Conservation (phyloP, 2,113 vertebrate species). For the Shinisaurus crocodilurus region DNA sequence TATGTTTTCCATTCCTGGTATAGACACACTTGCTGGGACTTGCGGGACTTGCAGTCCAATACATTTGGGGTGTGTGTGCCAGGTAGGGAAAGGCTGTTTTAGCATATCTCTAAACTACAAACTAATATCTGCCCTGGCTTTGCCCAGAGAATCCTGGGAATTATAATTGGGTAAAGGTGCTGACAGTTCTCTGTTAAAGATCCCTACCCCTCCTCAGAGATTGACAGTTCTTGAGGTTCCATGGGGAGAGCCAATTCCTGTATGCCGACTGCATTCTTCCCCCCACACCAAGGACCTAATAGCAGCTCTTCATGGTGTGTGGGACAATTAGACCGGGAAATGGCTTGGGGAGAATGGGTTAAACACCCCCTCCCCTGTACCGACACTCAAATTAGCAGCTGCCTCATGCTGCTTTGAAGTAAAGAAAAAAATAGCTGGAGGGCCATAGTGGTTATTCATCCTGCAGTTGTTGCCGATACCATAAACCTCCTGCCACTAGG, state of each 20-base stretch:
- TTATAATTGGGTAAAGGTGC: neutral
- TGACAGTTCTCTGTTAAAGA: no score
- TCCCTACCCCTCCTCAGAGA: neutral
- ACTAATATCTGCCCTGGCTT: neutral
- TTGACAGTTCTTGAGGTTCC: neutral
- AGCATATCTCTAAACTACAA: neutral
- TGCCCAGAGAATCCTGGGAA: neutral
- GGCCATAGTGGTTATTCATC: no score
- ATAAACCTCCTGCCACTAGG: no score
- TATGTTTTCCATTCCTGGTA: neutral
- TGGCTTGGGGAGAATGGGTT: neutral
- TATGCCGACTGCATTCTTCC: neutral
- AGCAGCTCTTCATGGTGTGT: neutral
- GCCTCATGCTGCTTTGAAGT: neutral
- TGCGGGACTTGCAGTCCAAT: no score
- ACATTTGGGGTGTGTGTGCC: neutral
- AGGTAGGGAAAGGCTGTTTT: no score
- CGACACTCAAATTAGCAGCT: neutral
- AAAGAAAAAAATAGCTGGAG: neutral
- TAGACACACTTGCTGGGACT: neutral
- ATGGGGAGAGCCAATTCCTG: neutral
- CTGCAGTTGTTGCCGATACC: no score
- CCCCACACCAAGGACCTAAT: neutral
- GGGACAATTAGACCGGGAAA: neutral
- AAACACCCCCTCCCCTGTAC: neutral